Evolutionary conservation across 2,113 vertebrate species (phyloP).

Genomic region (Ameiurus melas): DNA sequence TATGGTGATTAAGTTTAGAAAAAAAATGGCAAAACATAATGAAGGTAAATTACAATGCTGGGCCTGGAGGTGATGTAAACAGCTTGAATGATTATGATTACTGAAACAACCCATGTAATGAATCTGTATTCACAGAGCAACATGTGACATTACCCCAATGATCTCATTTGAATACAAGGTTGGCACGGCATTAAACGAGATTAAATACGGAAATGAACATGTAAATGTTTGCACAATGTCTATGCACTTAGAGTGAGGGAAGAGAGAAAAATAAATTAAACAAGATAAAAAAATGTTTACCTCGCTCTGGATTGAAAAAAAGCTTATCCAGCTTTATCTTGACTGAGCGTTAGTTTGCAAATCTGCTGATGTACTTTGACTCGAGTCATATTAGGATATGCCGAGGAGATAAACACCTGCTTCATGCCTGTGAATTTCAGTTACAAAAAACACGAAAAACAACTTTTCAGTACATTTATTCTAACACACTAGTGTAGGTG

Average conservation of each 20-base stretch:
- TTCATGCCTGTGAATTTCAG: not conserved
- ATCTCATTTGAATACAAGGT: slow-evolving; percentile 12
- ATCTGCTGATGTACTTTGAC: not conserved
- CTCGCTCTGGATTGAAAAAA: not conserved
- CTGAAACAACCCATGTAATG: slow-evolving; percentile 26
- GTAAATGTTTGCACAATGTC: not conserved
- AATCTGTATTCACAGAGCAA: slow-evolving; percentile 4
- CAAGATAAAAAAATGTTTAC: not conserved
- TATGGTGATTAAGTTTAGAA: slow-evolving; percentile 19
- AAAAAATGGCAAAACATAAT: slow-evolving; percentile 3
- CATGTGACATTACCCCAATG: slow-evolving; percentile 23
- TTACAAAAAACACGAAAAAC: not conserved
- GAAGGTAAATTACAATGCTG: slow-evolving; percentile 6
- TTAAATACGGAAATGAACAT: not conserved
- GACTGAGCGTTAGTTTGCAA: not conserved
- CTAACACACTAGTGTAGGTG: not conserved
- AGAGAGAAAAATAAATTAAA: not conserved
- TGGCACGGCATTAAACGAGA: slow-evolving; percentile 13
- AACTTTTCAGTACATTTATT: not conserved
- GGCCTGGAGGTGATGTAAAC: slow-evolving; percentile 18
- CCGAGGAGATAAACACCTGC: not conserved
- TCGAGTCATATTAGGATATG: not conserved
- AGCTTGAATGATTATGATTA: slow-evolving; percentile 24
- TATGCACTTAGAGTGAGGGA: not conserved
- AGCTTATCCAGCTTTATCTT: not conserved